Evolutionary conservation across 2,888 invertebrate genomes (phyloP).

Genomic region (Frankliniella intonsa): DNA sequence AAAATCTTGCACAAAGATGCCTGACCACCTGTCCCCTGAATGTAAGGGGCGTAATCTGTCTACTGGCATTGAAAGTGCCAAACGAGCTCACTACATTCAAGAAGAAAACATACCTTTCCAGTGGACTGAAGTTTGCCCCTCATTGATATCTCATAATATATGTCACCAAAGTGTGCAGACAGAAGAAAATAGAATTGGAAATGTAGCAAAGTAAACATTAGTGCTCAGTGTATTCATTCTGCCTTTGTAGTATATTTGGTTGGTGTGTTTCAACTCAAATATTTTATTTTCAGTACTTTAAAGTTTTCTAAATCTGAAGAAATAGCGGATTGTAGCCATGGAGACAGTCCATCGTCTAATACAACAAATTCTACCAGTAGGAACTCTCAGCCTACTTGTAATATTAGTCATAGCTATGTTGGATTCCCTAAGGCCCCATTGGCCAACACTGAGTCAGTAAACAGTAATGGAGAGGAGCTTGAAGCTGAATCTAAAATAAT

Average conservation of each 20-base stretch:
- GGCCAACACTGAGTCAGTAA: too few relatives aligned
- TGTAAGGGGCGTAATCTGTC: not conserved
- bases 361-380: too few relatives aligned
- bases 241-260: not conserved
- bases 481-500: too few relatives aligned
- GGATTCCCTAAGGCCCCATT: too few relatives aligned
- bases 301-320: too few relatives aligned
- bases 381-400: too few relatives aligned
- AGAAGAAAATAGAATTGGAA: not conserved
- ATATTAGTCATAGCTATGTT: too few relatives aligned
- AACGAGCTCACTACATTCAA: not conserved
- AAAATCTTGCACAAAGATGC: not conserved
- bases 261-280: too few relatives aligned
- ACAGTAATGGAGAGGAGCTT: too few relatives aligned
- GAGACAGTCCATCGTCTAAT: too few relatives aligned
- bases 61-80: not conserved
- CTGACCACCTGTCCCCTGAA: not conserved
- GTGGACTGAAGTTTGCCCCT: slow-evolving; percentile 5
- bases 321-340: too few relatives aligned
- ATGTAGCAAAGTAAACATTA: not conserved
- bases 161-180: slow-evolving; percentile 1
- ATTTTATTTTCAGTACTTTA: too few relatives aligned
- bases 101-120: not conserved
- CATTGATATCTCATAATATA: not conserved
- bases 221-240: not conserved